A percentile compares a stretch with the other conserved stretches of the same genome.
Evolutionary conservation across 2,797 vertebrate genomes (phyloP).

Genomic region (Kryptopterus vitreolus): DNA sequence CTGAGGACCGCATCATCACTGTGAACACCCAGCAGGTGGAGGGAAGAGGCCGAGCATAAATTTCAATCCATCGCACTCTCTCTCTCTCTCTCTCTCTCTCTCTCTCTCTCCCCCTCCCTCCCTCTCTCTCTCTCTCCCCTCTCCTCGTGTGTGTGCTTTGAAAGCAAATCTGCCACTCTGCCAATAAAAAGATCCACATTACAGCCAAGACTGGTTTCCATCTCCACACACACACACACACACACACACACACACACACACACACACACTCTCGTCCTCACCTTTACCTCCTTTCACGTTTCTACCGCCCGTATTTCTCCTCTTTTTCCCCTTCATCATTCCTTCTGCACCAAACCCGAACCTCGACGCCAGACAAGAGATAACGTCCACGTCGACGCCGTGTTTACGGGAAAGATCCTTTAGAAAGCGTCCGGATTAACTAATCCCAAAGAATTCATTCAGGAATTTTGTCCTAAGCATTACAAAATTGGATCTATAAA

Average conservation of each 20-base stretch:
- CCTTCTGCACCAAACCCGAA: no score
- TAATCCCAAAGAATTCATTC: no score
- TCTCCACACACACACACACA: not conserved
- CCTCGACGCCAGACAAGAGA: no score
- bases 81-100: no score
- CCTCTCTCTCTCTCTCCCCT: no score
- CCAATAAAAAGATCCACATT: not conserved
- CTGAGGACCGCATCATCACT: conserved; percentile 28
- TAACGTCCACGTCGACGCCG: no score
- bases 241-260: conserved; percentile 1
- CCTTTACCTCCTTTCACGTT: not conserved
- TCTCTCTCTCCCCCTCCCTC: no score
- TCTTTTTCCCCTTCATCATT: no score
- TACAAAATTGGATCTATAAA: no score
- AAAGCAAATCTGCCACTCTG: conserved; percentile 16
- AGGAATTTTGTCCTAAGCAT: no score
- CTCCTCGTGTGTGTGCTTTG: not conserved
- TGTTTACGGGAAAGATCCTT: no score
- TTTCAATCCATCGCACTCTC: not conserved
- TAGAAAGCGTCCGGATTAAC: no score
- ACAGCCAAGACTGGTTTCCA: conserved; percentile 23
- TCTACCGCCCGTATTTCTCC: not conserved
- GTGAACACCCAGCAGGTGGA: conserved; percentile 17
- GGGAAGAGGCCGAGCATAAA: conserved; percentile 1
- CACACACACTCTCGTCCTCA: not conserved